A percentile compares a stretch with the other conserved stretches of the same genome.
phyloP scores from a whole-genome alignment of 2,797 vertebrate genomes.

The Lycodopsis pacificus region DNA sequence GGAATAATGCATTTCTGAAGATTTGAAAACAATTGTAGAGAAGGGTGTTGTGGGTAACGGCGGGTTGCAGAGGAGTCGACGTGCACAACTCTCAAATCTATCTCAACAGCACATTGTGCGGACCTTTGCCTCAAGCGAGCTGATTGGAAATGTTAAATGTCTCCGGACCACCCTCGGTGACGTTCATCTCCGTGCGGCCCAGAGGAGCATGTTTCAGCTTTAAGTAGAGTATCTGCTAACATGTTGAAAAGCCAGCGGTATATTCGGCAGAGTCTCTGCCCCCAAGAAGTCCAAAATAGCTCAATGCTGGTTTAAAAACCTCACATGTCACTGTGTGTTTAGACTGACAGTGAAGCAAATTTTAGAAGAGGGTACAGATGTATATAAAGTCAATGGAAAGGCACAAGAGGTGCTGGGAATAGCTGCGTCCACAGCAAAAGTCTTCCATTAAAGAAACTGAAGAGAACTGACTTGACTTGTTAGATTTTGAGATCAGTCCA shows the following conservation, averaged over 20 bases:
- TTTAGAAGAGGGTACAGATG: not conserved
- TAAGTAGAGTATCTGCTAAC: not conserved
- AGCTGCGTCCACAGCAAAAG: not conserved
- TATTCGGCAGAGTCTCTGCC: not conserved
- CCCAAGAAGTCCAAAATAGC: not conserved
- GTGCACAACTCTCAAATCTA: not conserved
- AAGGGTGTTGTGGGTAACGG: not conserved
- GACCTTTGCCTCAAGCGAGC: not conserved
- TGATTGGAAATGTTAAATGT: not conserved
- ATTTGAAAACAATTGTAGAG: not conserved
- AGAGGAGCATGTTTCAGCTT: not conserved
- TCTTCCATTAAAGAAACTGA: not conserved
- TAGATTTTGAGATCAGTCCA: not conserved
- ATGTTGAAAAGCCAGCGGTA: not conserved
- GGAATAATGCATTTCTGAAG: not conserved
- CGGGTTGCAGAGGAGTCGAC: not conserved
- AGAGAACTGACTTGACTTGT: not conserved
- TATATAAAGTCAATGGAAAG: not conserved
- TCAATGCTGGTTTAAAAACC: not conserved
- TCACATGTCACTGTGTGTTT: not conserved
- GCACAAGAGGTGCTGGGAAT: not conserved
- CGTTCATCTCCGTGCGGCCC: not conserved
- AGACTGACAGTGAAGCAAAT: not conserved
- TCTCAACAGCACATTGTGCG: not conserved
- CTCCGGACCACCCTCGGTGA: not conserved